Conservation (phyloP, 1,140 invertebrate species). For the Ectropis grisescens region DNA sequence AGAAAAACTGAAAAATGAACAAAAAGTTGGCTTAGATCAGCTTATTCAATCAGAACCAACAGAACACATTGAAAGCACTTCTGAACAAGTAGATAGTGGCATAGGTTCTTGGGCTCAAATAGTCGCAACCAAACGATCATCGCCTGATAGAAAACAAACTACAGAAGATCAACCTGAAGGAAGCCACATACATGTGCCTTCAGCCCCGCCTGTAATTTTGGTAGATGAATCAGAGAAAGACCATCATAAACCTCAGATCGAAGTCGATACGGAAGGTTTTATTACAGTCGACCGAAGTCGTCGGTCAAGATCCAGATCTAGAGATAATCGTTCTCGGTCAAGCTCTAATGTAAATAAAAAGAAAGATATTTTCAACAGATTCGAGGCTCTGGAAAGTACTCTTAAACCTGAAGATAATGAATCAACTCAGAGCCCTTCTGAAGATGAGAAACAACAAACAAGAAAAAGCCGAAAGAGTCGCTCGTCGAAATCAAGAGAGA, state of each 20-base stretch:
- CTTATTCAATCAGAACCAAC: no score
- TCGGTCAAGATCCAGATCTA: slow-evolving; percentile 57
- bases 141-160: slow-evolving; percentile 30
- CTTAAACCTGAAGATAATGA: slow-evolving; percentile 28
- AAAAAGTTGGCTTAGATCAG: neutral
- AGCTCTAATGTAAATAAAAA: slow-evolving; percentile 16
- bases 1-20: neutral
- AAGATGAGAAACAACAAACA: slow-evolving; percentile 22
- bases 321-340: slow-evolving; percentile 35
- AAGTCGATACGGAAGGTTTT: slow-evolving; percentile 57
- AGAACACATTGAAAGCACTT: slow-evolving; percentile 11
- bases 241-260: slow-evolving; percentile 24
- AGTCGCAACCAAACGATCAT: slow-evolving; percentile 38
- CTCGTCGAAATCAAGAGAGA: slow-evolving; percentile 39
- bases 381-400: slow-evolving; percentile 33
- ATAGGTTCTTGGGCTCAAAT: slow-evolving; percentile 60
- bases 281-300: slow-evolving; percentile 55
- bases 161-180: slow-evolving; percentile 8
- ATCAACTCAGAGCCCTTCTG: slow-evolving; percentile 15
- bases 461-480: slow-evolving; percentile 33
- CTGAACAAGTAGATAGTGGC: slow-evolving; percentile 4
- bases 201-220: slow-evolving; percentile 49
- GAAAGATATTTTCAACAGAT: slow-evolving; percentile 35
- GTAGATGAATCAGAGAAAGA: slow-evolving; percentile 43
- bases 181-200: slow-evolving; percentile 4